phyloP scores from a whole-genome alignment of 1,140 invertebrate genomes.

The Calliphora vicina region DNA sequence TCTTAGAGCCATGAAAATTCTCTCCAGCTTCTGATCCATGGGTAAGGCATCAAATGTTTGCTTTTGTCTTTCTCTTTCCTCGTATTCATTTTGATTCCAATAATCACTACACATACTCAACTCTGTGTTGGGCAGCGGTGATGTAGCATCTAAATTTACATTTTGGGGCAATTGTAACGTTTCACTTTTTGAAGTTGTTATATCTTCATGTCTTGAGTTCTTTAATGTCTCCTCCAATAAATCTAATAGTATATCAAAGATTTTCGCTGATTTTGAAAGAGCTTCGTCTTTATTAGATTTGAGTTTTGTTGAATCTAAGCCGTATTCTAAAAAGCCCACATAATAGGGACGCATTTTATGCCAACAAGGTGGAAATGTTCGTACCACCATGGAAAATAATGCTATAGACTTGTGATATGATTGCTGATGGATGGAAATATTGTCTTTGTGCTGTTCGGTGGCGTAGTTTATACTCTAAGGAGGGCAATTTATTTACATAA shows the following conservation, averaged over 20 bases:
- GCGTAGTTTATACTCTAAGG: not conserved
- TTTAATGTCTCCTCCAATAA: conserved; percentile 32
- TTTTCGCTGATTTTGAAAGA: conserved; percentile 34
- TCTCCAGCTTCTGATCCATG: conserved; percentile 21
- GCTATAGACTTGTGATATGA: conserved; percentile 28
- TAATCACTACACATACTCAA: conserved; percentile 24
- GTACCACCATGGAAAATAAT: conserved; percentile 38
- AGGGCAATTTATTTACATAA: not conserved
- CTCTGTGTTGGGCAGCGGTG: not conserved
- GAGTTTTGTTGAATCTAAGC: conserved; percentile 26
- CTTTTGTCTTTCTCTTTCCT: conserved; percentile 29
- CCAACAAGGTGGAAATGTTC: conserved; percentile 42
- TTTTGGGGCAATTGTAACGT: not conserved
- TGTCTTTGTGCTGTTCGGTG: not conserved
- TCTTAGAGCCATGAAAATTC: conserved; percentile 36
- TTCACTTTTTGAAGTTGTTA: not conserved
- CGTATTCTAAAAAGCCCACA: conserved; percentile 35
- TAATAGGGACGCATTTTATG: conserved; percentile 35
- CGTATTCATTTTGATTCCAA: conserved; percentile 29
- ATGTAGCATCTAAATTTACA: not conserved
- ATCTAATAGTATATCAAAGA: conserved; percentile 38
- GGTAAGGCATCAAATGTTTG: conserved; percentile 28
- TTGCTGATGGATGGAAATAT: not conserved
- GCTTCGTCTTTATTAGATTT: conserved; percentile 22
- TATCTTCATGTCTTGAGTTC: conserved; percentile 13